phyloP scores from a whole-genome alignment of 2,113 vertebrate genomes.

The Pipa parva region DNA sequence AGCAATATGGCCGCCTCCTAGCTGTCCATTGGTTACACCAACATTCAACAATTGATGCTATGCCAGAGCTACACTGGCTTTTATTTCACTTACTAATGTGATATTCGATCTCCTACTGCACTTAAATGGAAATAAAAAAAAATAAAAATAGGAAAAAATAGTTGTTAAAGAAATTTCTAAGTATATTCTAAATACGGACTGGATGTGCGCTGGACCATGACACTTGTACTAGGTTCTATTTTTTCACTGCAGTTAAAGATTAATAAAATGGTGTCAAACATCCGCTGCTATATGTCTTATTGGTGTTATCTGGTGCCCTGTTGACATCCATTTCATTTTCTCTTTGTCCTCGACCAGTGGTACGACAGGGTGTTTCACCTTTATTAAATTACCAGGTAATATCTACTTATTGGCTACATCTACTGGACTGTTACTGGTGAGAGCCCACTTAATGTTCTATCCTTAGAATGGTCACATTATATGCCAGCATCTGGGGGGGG shows the following conservation, averaged over 20 bases:
- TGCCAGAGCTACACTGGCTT: constrained; percentile 31
- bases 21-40: background rate
- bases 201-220: constrained; percentile 67
- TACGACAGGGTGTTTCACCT: background rate
- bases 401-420: too few species aligned
- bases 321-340: background rate
- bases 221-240: constrained; percentile 96
- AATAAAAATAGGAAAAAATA: constrained; percentile 47
- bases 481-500: too few species aligned
- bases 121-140: constrained; percentile 44
- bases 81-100: constrained; percentile 39
- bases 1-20: background rate
- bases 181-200: constrained; percentile 54
- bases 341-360: background rate
- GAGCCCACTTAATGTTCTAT: background rate
- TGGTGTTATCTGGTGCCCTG: constrained; percentile 42
- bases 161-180: constrained; percentile 54
- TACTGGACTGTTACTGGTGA: too few species aligned
- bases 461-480: too few species aligned
- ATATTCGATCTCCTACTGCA: constrained; percentile 36
- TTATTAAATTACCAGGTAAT: too few species aligned
- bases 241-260: constrained; percentile 94
- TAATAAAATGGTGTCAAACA: constrained; percentile 89
- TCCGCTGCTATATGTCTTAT: constrained; percentile 73
- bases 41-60: constrained; percentile 3